Base-by-base conservation (phyloP, 2,113 vertebrate genomes). In the Girardinichthys multiradiatus region DNA sequence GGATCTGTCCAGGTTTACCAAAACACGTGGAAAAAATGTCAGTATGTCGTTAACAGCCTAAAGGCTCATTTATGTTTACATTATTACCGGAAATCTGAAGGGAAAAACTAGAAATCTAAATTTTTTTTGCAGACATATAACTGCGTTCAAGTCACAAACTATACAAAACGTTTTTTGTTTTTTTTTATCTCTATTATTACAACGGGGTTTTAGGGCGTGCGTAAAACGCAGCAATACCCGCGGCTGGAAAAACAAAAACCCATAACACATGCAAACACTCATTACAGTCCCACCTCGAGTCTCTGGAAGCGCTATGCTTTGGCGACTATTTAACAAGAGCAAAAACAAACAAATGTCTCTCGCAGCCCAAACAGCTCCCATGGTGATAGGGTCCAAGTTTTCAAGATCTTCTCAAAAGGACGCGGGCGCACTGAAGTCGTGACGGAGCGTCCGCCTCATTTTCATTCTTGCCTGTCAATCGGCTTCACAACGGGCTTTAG, bases 271-370 rank as follows among this genome's bases (percentile, higher is more conserved):
- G 24, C 61, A 51, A 51, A 82, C 83, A 79, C 86, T 76, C 86
- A 79, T 67, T 82, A 86, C 80, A 78, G 87, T 91, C 94, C 91
- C 92, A 95, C 95, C 95, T 93, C 89, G 88, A 88, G 81, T 91
- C 87, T 92, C 89, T 87, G 90, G 85, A 86, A 91, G 90, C 74
- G 91, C 91, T 60, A 87, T 77, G 90, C 90, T 94, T 91, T 93
- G 93, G 87, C 89, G 89, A 90, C 89, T 93, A 87, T 94, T 93
- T 93, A 95, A 94, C 92, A 95, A 86, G 91, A 95, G 93, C 88
- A 95, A 91, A 92, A 94, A 91, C 92, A 94, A 93, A 94, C 93
- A 94, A 57, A 94, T 90, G 91, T 92, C 86, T 86, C 86, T 86
- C 66, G 90, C 84, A 85, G 89, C 90, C 88, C 94, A 89, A 92